These are phyloP conservation scores for Aphelenchoides avenae DNA, from an alignment of 1,140 invertebrate genomes.

Conservation along the genomic window DNA sequence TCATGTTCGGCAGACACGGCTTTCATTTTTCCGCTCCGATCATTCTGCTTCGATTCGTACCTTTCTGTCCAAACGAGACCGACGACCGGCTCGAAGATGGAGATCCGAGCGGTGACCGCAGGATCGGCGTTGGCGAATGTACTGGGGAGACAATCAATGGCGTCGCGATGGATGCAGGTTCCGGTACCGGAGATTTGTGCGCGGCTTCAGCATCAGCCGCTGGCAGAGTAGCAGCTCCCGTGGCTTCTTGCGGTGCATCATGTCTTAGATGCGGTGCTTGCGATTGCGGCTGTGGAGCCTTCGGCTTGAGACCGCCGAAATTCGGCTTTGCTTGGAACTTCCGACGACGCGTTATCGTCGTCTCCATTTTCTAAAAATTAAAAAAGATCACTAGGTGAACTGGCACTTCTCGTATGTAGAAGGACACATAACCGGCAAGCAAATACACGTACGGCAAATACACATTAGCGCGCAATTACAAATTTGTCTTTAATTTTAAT, in stretches of 20 bases:
- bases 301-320: constrained; percentile 1
- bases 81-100: too few relatives aligned
- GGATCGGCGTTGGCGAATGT: constrained; percentile 3
- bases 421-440: too few relatives aligned
- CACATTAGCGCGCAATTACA: too few relatives aligned
- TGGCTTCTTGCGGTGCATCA: not conserved
- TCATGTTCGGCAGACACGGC: too few relatives aligned
- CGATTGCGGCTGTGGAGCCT: not conserved
- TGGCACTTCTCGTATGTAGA: too few relatives aligned
- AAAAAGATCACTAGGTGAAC: too few relatives aligned
- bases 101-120: too few relatives aligned
- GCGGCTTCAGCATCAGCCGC: not conserved
- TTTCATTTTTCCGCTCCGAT: too few relatives aligned
- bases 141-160: constrained; percentile 3
- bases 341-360: constrained; percentile 14
- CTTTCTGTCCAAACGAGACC: too few relatives aligned
- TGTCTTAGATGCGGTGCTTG: not conserved
- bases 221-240: not conserved
- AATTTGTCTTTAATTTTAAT: too few relatives aligned
- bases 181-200: not conserved
- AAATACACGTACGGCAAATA: too few relatives aligned
- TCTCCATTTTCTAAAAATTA: not conserved
- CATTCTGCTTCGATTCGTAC: too few relatives aligned
- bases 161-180: constrained; percentile 1
- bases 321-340: constrained; percentile 27